These are phyloP conservation scores for Elysia chlorotica DNA, from an alignment of 1,140 invertebrate genomes.

Conservation along the genomic window DNA sequence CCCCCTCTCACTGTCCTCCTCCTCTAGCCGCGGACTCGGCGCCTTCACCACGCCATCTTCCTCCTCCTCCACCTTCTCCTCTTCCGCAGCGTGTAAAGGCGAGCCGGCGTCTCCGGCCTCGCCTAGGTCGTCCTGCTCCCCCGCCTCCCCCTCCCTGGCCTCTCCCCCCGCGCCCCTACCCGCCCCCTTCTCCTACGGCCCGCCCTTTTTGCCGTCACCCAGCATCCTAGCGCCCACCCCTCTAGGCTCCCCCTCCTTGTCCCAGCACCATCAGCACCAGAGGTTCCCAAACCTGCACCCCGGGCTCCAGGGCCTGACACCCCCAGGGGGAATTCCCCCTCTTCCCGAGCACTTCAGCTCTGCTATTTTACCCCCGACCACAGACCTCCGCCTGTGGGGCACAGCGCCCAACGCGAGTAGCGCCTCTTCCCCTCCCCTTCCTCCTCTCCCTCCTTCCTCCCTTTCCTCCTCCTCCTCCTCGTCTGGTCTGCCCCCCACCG, in stretches of 20 bases:
- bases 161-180: constrained; percentile 3
- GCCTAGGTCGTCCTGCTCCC: constrained; percentile 16
- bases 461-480: too few relatives aligned
- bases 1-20: constrained; percentile 31
- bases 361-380: constrained; percentile 7
- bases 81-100: neutral
- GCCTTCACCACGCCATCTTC: constrained; percentile 31
- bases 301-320: constrained; percentile 3
- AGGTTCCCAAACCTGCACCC: too few relatives aligned
- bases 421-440: too few relatives aligned
- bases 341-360: constrained; percentile 11
- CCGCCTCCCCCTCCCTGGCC: constrained; percentile 18
- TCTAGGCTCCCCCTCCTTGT: constrained; percentile 3
- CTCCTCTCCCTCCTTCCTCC: too few relatives aligned
- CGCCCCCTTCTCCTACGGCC: constrained; percentile 2
- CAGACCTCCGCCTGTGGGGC: constrained; percentile 35
- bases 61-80: constrained; percentile 8
- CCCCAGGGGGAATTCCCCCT: constrained; percentile 8
- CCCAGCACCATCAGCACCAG: too few relatives aligned
- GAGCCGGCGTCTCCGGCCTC: constrained; percentile 22
- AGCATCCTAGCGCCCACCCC: constrained; percentile 1
- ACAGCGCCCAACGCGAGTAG: too few relatives aligned
- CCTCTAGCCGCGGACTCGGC: constrained; percentile 28
- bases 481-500: too few relatives aligned
- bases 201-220: neutral